Conservation (phyloP, 2,797 vertebrate genomes). For the Lutjanus campechanus region DNA sequence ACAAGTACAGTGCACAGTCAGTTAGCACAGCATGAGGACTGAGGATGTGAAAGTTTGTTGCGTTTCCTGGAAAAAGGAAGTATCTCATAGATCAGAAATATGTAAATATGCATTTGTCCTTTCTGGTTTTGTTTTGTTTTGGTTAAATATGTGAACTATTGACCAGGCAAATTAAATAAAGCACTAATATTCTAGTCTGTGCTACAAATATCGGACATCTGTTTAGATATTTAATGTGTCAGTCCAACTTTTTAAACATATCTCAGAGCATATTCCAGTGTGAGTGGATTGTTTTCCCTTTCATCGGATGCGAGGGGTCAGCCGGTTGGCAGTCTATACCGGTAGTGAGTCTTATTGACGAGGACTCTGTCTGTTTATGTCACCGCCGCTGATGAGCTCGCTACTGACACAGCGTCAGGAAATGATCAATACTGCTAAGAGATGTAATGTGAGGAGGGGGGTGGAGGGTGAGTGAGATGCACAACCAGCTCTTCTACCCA, state of each 20-base stretch:
- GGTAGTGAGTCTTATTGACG: constrained; percentile 77
- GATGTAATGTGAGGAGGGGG: constrained; percentile 68
- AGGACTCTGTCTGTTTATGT: constrained; percentile 75
- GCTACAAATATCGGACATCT: neutral
- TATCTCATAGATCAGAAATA: neutral
- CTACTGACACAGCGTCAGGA: constrained; percentile 80
- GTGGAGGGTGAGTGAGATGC: neutral
- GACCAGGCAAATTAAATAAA: too few species aligned
- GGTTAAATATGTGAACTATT: neutral
- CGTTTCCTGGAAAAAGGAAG: constrained; percentile 15
- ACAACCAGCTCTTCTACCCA: neutral
- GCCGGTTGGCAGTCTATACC: constrained; percentile 52
- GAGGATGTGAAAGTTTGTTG: neutral
- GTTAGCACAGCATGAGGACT: neutral
- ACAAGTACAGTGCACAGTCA: neutral
- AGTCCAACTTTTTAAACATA: neutral
- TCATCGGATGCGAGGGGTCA: constrained; percentile 42
- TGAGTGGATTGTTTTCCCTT: constrained; percentile 19
- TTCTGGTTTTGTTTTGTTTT: neutral
- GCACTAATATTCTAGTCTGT: neutral
- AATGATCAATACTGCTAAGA: constrained; percentile 81
- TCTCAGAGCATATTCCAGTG: neutral
- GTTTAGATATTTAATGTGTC: neutral
- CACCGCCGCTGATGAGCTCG: constrained; percentile 75
- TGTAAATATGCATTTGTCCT: neutral